Conservation (phyloP, 2,888 invertebrate genomes). For the Ophioninae sp. region DNA sequence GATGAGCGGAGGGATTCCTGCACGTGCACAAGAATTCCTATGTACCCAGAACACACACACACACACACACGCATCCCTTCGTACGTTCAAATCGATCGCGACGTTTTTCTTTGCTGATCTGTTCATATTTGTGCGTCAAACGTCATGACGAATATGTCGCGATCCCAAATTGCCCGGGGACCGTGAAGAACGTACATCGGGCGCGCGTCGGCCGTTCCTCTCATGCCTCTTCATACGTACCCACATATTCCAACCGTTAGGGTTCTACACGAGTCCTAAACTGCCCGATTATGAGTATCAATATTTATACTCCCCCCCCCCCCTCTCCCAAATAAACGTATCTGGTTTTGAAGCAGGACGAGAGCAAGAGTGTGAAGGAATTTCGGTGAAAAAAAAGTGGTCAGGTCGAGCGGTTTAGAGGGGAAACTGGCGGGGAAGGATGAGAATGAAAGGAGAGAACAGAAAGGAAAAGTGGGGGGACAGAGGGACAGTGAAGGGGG, state of each 20-base stretch:
- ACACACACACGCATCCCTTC: not conserved
- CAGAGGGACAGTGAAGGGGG: constrained; percentile 1
- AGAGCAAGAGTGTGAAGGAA: constrained; percentile 33
- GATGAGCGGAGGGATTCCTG: no score
- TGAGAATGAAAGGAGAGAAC: not conserved
- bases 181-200: not conserved
- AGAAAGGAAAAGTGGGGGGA: constrained; percentile 12
- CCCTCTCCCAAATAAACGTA: not conserved
- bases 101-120: constrained; percentile 67
- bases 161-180: not conserved
- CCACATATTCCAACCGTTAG: not conserved
- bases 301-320: constrained; percentile 75
- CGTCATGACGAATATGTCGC: constrained; percentile 50
- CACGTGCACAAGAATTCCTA: no score
- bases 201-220: not conserved
- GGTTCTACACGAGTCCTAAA: constrained; percentile 62
- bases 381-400: not conserved
- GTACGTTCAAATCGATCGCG: not conserved
- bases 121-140: constrained; percentile 65
- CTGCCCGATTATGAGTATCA: constrained; percentile 77
- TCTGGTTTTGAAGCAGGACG: not conserved
- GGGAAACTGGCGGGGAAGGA: not conserved
- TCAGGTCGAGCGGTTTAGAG: constrained; percentile 7
- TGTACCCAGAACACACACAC: no score
- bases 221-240: not conserved